phyloP scores from a whole-genome alignment of 2,888 invertebrate species.

The Conistra vaccinii region DNA sequence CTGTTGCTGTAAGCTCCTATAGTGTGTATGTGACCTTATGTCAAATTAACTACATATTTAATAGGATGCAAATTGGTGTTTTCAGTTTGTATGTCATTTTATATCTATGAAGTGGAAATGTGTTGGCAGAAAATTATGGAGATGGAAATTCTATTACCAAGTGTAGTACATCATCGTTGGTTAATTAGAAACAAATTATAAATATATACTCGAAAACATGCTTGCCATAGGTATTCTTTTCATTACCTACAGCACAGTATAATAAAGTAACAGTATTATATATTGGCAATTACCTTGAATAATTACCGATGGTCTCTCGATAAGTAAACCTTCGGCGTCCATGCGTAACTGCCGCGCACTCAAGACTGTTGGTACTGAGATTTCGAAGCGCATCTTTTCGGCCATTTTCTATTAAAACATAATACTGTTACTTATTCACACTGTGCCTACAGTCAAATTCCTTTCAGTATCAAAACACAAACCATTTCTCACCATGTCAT shows the following conservation, averaged over 20 bases:
- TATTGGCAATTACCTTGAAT: too few species aligned
- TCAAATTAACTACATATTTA: conserved; percentile 60
- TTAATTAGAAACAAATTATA: conserved; percentile 9
- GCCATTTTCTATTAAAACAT: too few species aligned
- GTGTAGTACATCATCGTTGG: not conserved
- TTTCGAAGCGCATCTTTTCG: too few species aligned
- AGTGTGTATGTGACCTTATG: conserved; percentile 60
- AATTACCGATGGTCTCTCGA: too few species aligned
- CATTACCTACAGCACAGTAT: too few species aligned
- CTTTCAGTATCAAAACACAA: not conserved
- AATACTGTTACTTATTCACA: too few species aligned
- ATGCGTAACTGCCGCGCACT: too few species aligned
- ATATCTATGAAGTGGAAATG: conserved; percentile 40
- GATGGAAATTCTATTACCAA: conserved; percentile 9
- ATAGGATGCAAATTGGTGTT: conserved; percentile 38
- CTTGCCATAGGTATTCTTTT: not conserved
- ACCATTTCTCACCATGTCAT: not conserved
- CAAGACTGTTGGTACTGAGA: too few species aligned
- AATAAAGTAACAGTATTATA: too few species aligned
- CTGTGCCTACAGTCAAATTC: not conserved
- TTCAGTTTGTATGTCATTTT: conserved; percentile 51
- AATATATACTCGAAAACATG: not conserved
- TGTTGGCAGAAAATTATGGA: conserved; percentile 21
- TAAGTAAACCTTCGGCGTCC: too few species aligned
- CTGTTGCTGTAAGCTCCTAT: conserved; percentile 45